Base-by-base conservation (phyloP, 2,888 invertebrate species). In the Drepana falcataria region DNA sequence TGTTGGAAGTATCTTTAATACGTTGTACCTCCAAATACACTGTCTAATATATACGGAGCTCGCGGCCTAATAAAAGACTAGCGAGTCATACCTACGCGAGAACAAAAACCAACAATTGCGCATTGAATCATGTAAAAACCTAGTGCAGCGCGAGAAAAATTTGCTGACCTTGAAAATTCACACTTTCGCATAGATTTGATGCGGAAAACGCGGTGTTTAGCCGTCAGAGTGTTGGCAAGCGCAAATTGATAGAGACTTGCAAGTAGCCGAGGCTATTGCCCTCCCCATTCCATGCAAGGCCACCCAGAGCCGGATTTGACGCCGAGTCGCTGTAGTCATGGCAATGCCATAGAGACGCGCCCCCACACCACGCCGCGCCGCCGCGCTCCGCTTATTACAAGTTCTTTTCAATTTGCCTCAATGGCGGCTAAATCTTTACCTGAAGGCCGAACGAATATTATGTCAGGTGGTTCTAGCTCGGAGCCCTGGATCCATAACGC, bases 221-320 rank as follows among this genome's bases (percentile, higher is more conserved):
- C 79, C 77, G 75, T 78, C 75, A 75, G 78, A 83, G 80, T 77
- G 82, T 83, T 82, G 80, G 83, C 81, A 75, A 80, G 79, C 80
- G 83, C 79, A 79, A 83, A 83, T 85, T 84, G 84, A 85, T 87
- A 87, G 82, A 79, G 76, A 78, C 73, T 65, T 65, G 68, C 65
- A 66, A 64, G 66, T 86, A 85, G 86, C 78, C 86, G 87, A 79
- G 91, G 90, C 81, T 87, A 91, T 85, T 91, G 91, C 89, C 91
- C 91, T 90, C 90, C 91, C 85, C 91, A 89, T 81, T 80, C 91
- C 88, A 89, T 91, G 91, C 91, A 91, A 91, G 91, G 91, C 89
- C 88, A 85, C 87, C 87, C 91, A 91, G 91, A 85, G 88, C 87
- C 88, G 91, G 74, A 91, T 79, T 87, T 75, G 80, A 75, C 73